These are phyloP conservation scores for Drosophila pruinosa DNA, from an alignment of 1,140 invertebrate genomes.

Conservation along the genomic window DNA sequence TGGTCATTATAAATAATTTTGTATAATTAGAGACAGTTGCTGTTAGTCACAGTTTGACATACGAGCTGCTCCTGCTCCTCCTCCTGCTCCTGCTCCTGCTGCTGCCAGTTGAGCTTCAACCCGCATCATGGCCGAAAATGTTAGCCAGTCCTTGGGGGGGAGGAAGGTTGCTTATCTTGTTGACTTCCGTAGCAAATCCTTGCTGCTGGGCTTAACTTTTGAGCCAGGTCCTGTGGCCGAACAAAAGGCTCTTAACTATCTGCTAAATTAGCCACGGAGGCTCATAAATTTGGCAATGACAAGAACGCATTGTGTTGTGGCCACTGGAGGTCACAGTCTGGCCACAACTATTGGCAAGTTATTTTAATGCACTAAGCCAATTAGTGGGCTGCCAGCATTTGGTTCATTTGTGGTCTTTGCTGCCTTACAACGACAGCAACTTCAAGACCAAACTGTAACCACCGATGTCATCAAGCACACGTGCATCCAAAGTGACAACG, in stretches of 20 bases:
- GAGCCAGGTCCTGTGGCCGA: constrained; percentile 33
- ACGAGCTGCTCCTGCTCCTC: constrained; percentile 25
- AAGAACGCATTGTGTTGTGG: constrained; percentile 59
- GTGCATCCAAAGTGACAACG: constrained; percentile 57
- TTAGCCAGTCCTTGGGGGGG: neutral
- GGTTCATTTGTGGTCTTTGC: constrained; percentile 68
- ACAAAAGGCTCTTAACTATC: constrained; percentile 67
- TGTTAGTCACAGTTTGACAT: constrained; percentile 62
- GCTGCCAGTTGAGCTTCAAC: neutral
- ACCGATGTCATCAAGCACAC: constrained; percentile 63
- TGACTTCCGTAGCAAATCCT: constrained; percentile 46
- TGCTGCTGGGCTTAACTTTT: constrained; percentile 61
- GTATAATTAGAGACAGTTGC: constrained; percentile 78
- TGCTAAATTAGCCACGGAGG: constrained; percentile 77
- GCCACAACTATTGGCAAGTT: constrained; percentile 78
- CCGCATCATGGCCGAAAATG: constrained; percentile 3
- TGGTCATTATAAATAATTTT: constrained; percentile 79
- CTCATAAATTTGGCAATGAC: constrained; percentile 76
- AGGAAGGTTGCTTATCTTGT: constrained; percentile 38
- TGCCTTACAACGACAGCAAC: neutral
- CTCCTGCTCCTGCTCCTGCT: constrained; percentile 1
- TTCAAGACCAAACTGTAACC: neutral
- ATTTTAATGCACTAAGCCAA: constrained; percentile 80
- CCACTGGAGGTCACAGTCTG: constrained; percentile 28
- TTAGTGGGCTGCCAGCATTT: constrained; percentile 61